Percentiles rank a stretch among this genome's conserved stretches.
Conservation (phyloP, 2,888 invertebrate genomes). For the Acanthoscelides obtectus region DNA sequence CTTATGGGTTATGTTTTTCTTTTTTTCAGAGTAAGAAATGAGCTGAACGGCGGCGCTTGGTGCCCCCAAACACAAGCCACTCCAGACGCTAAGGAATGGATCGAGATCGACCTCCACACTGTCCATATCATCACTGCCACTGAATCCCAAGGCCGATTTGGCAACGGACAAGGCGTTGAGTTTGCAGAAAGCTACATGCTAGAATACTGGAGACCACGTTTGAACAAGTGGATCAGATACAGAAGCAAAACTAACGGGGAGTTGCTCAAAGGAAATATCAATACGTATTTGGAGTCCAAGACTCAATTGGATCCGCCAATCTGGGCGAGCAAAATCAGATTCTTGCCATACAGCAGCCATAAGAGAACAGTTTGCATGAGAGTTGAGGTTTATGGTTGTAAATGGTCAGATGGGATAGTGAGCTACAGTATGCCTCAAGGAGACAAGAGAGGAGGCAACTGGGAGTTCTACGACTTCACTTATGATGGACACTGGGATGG, state of each 20-base stretch:
- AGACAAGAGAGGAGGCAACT: constrained; percentile 70
- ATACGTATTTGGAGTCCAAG: constrained; percentile 80
- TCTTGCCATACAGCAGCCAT: constrained; percentile 79
- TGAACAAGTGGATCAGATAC: constrained; percentile 81
- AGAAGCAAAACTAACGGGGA: constrained; percentile 63
- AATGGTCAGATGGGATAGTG: constrained; percentile 77
- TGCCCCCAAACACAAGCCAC: constrained; percentile 81
- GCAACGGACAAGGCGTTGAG: constrained; percentile 86
- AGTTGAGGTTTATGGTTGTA: constrained; percentile 85
- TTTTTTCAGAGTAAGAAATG: constrained; percentile 72
- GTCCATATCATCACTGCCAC: constrained; percentile 79
- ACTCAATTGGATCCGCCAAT: constrained; percentile 75
- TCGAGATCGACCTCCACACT: constrained; percentile 73
- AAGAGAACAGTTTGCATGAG: constrained; percentile 87
- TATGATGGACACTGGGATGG: constrained; percentile 84
- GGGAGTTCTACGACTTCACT: constrained; percentile 77
- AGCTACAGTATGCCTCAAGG: constrained; percentile 88
- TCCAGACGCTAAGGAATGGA: constrained; percentile 71
- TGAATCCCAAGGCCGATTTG: constrained; percentile 84
- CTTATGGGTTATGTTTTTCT: too few relatives aligned
- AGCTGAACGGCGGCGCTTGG: constrained; percentile 87
- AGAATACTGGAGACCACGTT: constrained; percentile 77
- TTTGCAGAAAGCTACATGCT: constrained; percentile 78
- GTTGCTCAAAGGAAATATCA: constrained; percentile 78
- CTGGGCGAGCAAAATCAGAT: constrained; percentile 79